phyloP scores from a whole-genome alignment of 2,797 vertebrate species.

The Urophycis tenuis region DNA sequence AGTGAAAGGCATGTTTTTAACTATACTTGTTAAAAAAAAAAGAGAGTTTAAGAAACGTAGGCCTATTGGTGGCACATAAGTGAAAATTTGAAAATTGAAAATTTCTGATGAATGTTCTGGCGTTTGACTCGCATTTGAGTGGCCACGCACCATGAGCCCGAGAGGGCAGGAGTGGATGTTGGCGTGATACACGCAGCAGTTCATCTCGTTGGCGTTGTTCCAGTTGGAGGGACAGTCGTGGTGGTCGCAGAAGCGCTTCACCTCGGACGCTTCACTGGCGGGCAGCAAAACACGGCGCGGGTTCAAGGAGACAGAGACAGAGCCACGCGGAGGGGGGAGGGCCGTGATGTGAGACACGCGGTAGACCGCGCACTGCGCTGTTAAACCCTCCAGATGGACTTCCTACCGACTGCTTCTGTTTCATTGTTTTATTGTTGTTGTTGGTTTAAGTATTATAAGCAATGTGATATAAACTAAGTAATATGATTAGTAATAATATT shows the following conservation, averaged over 20 bases:
- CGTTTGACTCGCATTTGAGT: background rate
- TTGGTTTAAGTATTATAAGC: too few relatives aligned
- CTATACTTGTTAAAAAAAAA: background rate
- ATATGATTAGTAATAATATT: too few relatives aligned
- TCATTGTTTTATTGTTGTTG: too few relatives aligned
- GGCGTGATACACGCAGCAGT: constrained; percentile 67
- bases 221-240: constrained; percentile 66
- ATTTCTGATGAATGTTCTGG: background rate
- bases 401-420: too few relatives aligned
- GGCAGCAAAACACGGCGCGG: background rate
- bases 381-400: too few relatives aligned
- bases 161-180: constrained; percentile 66
- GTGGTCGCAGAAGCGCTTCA: constrained; percentile 66
- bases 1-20: background rate
- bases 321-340: background rate
- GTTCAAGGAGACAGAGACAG: background rate
- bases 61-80: too few relatives aligned
- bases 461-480: too few relatives aligned
- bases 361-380: background rate
- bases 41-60: background rate
- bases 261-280: constrained; percentile 60
- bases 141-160: constrained; percentile 52
- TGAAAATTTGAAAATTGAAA: background rate
- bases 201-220: constrained; percentile 69
- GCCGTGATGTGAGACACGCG: background rate